Conservation (phyloP, 2,888 invertebrate species). For the Melanostoma scalare region DNA sequence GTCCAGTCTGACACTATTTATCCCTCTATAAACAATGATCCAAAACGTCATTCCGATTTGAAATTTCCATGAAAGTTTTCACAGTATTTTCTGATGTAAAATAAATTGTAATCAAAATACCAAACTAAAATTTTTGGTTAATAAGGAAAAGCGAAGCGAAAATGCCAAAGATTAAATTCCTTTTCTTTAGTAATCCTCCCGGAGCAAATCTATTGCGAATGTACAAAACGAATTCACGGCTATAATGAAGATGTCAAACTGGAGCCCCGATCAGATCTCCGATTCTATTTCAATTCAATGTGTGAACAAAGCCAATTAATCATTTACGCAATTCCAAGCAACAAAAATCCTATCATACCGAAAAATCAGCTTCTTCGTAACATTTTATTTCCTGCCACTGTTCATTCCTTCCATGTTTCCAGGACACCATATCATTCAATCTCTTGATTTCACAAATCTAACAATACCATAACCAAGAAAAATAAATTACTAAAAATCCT, state of each 20-base stretch:
- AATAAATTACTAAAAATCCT: constrained; percentile 70
- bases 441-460: constrained; percentile 39
- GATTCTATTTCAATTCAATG: constrained; percentile 37
- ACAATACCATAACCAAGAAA: constrained; percentile 71
- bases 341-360: constrained; percentile 56
- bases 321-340: constrained; percentile 51
- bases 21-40: too few relatives aligned
- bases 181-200: too few relatives aligned
- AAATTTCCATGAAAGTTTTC: too few relatives aligned
- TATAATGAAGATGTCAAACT: constrained; percentile 50
- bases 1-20: too few relatives aligned
- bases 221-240: too few relatives aligned
- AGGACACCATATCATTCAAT: constrained; percentile 32
- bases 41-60: too few relatives aligned
- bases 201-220: too few relatives aligned
- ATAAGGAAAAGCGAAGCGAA: too few relatives aligned
- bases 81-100: too few relatives aligned
- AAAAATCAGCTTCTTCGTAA: constrained; percentile 14
- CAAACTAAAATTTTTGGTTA: too few relatives aligned
- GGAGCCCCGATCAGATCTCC: not conserved
- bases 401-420: constrained; percentile 39
- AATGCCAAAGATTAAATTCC: too few relatives aligned
- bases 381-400: constrained; percentile 56
- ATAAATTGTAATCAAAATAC: too few relatives aligned
- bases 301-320: constrained; percentile 55